Base-by-base conservation (phyloP, 2,113 vertebrate genomes). In the Myocastor coypus region DNA sequence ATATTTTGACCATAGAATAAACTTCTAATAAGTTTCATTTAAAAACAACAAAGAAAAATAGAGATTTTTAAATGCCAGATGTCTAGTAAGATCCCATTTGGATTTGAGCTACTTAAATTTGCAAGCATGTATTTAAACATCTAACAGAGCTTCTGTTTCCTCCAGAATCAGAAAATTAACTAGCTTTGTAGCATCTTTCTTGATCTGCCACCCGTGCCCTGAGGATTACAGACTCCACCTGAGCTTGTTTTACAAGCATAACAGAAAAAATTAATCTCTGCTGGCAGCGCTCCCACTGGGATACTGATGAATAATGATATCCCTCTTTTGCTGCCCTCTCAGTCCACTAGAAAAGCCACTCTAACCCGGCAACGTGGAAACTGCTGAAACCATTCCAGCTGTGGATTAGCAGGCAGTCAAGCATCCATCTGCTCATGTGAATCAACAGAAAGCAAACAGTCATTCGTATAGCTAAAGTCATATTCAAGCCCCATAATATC, bases 201-300 rank as follows among this genome's bases (percentile, higher is more conserved):
- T 99, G 99, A 99, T 99, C 99, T 99, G 99, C 98, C 98, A 99
- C 98, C 98, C 99, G 98, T 99, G 98, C 98, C 99, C 98, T 96
- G 97, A 99, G 99, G 98, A 99, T 99, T 99, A 99, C 98, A 98
- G 98, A 98, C 98, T 99, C 99, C 99, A 99, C 99, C 99, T 99
- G 99, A 99, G 98, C 98, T 99, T 99, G 99, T 99, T 99, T 99
- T 99, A 99, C 98, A 99, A 99, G 98, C 98, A 98, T 98, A 99
- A 99, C 98, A 99, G 98, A 99, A 99, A 99, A 99, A 99, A 99
- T 99, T 99, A 99, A 99, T 99, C 98, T 99, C 98, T 99, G 98
- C 98, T 99, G 99, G 99, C 98, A 99, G 98, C 13, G 73, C 98
- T 99, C 98, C 99, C 98, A 98, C 98, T 98, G 98, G 99, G 99